A percentile compares a stretch with the other conserved stretches of the same genome.
phyloP scores from a whole-genome alignment of 2,888 invertebrate species.

The Drosophila engyochracea region DNA sequence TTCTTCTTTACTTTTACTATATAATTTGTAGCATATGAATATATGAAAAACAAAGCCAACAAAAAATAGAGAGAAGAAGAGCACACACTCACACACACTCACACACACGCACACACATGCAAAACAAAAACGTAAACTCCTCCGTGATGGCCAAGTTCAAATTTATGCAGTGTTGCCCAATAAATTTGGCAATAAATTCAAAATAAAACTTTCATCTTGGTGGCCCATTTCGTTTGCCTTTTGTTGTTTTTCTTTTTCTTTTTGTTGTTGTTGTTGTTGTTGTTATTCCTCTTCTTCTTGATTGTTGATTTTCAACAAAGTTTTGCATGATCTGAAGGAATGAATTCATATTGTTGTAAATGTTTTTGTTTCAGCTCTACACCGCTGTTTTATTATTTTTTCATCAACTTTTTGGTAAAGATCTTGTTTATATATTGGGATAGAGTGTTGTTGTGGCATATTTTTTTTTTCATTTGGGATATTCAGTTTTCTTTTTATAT shows the following conservation, averaged over 20 bases:
- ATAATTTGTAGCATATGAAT: constrained; percentile 82
- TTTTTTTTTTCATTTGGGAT: background rate
- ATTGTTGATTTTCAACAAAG: constrained; percentile 45
- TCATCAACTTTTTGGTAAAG: constrained; percentile 20
- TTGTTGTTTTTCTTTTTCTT: constrained; percentile 30
- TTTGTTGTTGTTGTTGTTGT: background rate
- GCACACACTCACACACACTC: constrained; percentile 6
- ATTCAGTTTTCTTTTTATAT: background rate
- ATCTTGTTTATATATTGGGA: background rate
- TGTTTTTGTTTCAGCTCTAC: constrained; percentile 20
- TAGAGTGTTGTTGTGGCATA: background rate
- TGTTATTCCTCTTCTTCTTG: constrained; percentile 20
- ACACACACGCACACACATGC: constrained; percentile 11
- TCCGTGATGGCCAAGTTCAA: constrained; percentile 72
- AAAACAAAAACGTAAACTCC: constrained; percentile 58
- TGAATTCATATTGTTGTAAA: constrained; percentile 34
- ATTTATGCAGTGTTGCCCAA: constrained; percentile 80
- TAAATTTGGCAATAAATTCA: constrained; percentile 80
- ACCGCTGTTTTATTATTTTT: constrained; percentile 18
- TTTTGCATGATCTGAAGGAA: constrained; percentile 48
- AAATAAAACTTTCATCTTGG: constrained; percentile 78
- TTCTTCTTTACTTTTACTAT: constrained; percentile 76
- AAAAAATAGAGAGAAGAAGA: constrained; percentile 11
- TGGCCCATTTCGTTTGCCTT: constrained; percentile 37
- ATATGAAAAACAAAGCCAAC: constrained; percentile 62